These are phyloP conservation scores for Pocota personata DNA, from an alignment of 2,888 invertebrate genomes.

Conservation along the genomic window DNA sequence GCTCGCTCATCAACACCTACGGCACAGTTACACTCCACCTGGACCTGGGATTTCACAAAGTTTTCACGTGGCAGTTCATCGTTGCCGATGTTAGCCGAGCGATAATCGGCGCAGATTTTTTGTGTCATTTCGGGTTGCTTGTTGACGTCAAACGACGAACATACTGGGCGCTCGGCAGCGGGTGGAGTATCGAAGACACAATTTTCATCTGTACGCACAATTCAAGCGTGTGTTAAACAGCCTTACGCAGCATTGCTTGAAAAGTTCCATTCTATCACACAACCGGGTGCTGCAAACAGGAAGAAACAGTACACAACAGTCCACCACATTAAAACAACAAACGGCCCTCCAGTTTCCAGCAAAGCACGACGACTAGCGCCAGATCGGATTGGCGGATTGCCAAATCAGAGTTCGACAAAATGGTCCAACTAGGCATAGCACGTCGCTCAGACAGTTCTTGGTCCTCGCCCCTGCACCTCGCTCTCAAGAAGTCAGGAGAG, in stretches of 20 bases:
- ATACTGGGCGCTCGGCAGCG: too few relatives aligned
- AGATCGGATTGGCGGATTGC: background rate
- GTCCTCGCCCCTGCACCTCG: conserved; percentile 10
- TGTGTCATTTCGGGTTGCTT: conserved; percentile 4
- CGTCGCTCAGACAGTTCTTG: conserved; percentile 15
- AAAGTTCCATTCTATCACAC: conserved; percentile 11
- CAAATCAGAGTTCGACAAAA: conserved; percentile 38
- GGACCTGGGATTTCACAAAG: conserved; percentile 10
- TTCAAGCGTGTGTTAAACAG: background rate
- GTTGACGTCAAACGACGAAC: conserved; percentile 20
- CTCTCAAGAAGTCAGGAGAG: conserved; percentile 1
- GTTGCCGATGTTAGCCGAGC: conserved; percentile 29
- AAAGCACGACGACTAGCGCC: conserved; percentile 14
- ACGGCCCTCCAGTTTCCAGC: conserved; percentile 13
- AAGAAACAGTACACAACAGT: background rate
- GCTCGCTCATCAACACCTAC: conserved; percentile 42
- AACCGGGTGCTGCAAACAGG: conserved; percentile 2
- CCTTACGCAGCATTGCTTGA: conserved; percentile 11
- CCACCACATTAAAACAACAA: conserved; percentile 24
- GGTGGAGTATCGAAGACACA: background rate
- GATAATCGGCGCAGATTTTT: conserved; percentile 28
- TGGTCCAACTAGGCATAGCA: conserved; percentile 28
- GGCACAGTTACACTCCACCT: background rate
- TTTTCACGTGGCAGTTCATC: conserved; percentile 18
- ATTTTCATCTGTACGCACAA: conserved; percentile 15